Conservation (phyloP, 2,888 invertebrate genomes). For the Apodemia duryi region DNA sequence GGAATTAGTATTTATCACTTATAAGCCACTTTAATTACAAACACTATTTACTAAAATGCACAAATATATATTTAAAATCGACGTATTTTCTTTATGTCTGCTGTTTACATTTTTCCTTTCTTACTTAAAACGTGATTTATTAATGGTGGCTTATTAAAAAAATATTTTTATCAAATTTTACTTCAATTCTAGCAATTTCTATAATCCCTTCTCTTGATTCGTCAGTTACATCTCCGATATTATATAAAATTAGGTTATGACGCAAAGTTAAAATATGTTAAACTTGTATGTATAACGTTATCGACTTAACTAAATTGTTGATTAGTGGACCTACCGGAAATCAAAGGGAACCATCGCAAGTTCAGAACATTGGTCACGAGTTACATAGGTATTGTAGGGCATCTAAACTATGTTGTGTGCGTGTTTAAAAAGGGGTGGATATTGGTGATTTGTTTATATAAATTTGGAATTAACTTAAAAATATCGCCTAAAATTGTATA, state of each 20-base stretch:
- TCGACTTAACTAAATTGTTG: constrained; percentile 34
- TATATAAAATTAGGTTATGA: constrained; percentile 2
- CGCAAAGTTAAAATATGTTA: constrained; percentile 1
- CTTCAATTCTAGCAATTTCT: not conserved
- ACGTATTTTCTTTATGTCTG: too few relatives aligned
- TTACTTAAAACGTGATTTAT: too few relatives aligned
- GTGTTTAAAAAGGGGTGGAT: constrained; percentile 35
- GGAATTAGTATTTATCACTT: too few relatives aligned
- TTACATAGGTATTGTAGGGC: constrained; percentile 93
- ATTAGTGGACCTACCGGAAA: constrained; percentile 98
- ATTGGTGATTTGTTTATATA: constrained; percentile 32
- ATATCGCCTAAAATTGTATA: not conserved
- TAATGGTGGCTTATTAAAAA: too few relatives aligned
- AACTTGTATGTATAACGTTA: constrained; percentile 17
- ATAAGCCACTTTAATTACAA: too few relatives aligned
- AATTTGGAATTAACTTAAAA: not conserved
- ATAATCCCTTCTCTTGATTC: not conserved
- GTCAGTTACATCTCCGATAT: not conserved
- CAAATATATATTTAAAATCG: too few relatives aligned
- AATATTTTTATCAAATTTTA: not conserved
- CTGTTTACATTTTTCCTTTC: too few relatives aligned
- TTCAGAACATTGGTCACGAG: constrained; percentile 99
- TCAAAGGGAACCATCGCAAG: constrained; percentile 99
- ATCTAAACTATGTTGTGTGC: constrained; percentile 35
- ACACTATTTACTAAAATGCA: too few relatives aligned